phyloP scores from a whole-genome alignment of 2,888 invertebrate species.

The Yponomeuta evonymella region DNA sequence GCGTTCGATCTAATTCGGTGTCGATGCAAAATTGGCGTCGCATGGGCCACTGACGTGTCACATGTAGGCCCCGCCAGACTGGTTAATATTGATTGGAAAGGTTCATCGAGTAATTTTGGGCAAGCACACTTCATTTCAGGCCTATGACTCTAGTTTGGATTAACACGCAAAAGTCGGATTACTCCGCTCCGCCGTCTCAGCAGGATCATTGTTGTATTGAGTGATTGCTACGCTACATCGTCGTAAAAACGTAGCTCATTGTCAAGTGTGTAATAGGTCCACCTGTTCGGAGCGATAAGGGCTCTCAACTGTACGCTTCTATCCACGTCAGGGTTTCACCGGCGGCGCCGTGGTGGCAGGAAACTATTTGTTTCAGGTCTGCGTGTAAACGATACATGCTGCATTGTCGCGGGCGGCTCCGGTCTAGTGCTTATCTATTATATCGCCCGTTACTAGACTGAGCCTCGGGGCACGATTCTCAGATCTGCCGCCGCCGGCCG shows the following conservation, averaged over 20 bases:
- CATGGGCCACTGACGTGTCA: constrained; percentile 49
- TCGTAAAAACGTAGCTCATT: too few relatives aligned
- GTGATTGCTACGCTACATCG: too few relatives aligned
- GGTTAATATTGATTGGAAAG: too few relatives aligned
- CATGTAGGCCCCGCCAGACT: constrained; percentile 38
- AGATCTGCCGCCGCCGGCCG: constrained; percentile 42
- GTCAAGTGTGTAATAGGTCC: too few relatives aligned
- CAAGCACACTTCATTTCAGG: too few relatives aligned
- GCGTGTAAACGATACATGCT: constrained; percentile 63
- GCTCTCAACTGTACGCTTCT: too few relatives aligned
- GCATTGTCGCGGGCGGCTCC: constrained; percentile 63
- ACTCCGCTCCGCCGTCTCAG: too few relatives aligned
- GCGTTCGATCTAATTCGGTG: constrained; percentile 56
- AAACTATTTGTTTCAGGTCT: constrained; percentile 63
- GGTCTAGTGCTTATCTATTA: constrained; percentile 71
- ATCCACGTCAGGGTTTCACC: constrained; percentile 15
- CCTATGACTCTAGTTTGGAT: too few relatives aligned
- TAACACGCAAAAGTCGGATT: too few relatives aligned
- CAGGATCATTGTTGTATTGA: too few relatives aligned
- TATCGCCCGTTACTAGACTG: constrained; percentile 42
- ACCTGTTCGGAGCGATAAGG: too few relatives aligned
- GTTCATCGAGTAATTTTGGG: too few relatives aligned
- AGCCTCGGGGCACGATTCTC: constrained; percentile 49
- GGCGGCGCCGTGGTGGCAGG: constrained; percentile 45
- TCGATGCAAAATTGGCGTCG: constrained; percentile 50